phyloP scores from a whole-genome alignment of 1,140 invertebrate species.

The Drosophila lacertosa region DNA sequence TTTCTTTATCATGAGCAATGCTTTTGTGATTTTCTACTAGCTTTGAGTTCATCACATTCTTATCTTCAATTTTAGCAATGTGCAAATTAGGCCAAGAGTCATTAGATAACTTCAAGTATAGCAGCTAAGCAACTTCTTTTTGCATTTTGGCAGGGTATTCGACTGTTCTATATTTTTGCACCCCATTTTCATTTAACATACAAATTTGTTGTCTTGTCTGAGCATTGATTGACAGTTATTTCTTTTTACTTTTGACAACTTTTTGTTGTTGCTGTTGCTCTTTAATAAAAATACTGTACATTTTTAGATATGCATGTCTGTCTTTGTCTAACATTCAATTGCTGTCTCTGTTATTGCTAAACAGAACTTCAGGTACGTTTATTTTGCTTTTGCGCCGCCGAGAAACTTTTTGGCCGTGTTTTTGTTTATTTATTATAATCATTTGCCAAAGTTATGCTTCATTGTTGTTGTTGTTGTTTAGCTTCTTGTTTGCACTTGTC shows the following conservation, averaged over 20 bases:
- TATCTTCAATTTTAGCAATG: no score
- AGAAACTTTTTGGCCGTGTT: conserved; percentile 39
- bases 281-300: conserved; percentile 10
- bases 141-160: neutral
- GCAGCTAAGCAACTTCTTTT: neutral
- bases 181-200: conserved; percentile 70
- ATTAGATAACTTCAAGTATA: no score
- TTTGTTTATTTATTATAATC: conserved; percentile 58
- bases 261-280: neutral
- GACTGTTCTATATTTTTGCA: conserved; percentile 1
- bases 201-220: conserved; percentile 40
- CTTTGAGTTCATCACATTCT: no score
- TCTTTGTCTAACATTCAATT: conserved; percentile 3
- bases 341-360: neutral
- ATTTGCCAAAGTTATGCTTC: conserved; percentile 49
- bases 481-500: conserved; percentile 50
- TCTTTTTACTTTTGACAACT: conserved; percentile 13
- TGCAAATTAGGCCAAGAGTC: no score
- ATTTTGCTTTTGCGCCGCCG: conserved; percentile 21
- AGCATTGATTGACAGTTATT: conserved; percentile 1
- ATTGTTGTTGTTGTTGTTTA: conserved; percentile 32
- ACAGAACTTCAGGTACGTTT: conserved; percentile 38
- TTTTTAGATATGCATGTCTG: conserved; percentile 1
- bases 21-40: no score
- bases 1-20: neutral